Evolutionary conservation across 2,797 vertebrate species (phyloP).

Genomic region (Ptychobarbus kaznakovi): DNA sequence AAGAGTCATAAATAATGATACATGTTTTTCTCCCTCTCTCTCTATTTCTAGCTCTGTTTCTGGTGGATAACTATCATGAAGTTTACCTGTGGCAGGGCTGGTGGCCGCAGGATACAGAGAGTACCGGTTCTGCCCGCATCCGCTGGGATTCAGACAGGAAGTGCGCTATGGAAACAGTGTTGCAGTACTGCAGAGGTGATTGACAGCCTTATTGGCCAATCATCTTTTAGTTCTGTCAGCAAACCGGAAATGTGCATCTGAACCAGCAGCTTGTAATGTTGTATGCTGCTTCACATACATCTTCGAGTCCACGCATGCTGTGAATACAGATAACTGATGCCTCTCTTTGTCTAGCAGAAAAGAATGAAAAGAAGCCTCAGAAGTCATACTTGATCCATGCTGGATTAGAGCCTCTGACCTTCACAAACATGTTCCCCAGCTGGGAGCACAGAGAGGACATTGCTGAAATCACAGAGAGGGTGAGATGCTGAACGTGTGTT

Average conservation of each 20-base stretch:
- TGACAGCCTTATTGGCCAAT: neutral
- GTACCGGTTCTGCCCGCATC: conserved; percentile 90
- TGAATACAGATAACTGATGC: neutral
- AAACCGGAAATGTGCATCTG: neutral
- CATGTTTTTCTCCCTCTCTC: neutral
- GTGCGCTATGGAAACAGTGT: conserved; percentile 95
- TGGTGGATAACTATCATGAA: conserved; percentile 98
- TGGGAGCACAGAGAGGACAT: conserved; percentile 98
- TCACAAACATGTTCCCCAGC: conserved; percentile 98
- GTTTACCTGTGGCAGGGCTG: conserved; percentile 99
- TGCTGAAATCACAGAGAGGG: conserved; percentile 95
- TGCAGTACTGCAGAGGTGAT: conserved; percentile 95
- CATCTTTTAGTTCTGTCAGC: neutral
- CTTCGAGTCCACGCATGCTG: neutral
- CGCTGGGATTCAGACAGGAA: conserved; percentile 96
- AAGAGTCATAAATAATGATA: neutral
- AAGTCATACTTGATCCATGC: conserved; percentile 98
- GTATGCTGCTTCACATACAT: neutral
- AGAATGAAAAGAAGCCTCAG: conserved; percentile 90
- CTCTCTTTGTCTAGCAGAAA: conserved; percentile 76
- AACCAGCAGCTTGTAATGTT: neutral
- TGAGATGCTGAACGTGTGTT: conserved; percentile 65
- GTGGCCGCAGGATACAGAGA: conserved; percentile 95
- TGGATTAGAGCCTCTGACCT: conserved; percentile 95
- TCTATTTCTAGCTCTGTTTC: conserved; percentile 84